phyloP scores from a whole-genome alignment of 2,888 invertebrate genomes.

The Anthophora plumipes region DNA sequence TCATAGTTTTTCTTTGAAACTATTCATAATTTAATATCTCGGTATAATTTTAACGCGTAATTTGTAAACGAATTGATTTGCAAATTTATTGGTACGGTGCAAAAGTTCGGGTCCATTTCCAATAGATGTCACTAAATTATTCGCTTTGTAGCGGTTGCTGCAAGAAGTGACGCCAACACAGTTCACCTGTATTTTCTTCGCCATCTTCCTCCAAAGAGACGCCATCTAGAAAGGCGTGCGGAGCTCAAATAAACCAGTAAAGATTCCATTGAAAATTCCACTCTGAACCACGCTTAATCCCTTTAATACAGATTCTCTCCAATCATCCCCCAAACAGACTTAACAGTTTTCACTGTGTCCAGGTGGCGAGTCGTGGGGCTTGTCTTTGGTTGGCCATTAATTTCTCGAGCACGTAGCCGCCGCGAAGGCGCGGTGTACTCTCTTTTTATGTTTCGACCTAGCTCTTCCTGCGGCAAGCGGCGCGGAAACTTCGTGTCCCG shows the following conservation, averaged over 20 bases:
- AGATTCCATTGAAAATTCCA: slow-evolving; percentile 10
- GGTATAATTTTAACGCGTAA: too few species aligned
- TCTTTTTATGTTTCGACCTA: slow-evolving; percentile 54
- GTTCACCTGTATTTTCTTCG: too few species aligned
- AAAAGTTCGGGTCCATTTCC: too few species aligned
- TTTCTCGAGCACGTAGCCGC: slow-evolving; percentile 53
- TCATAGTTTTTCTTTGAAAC: too few species aligned
- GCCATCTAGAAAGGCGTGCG: background rate
- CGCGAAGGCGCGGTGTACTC: background rate
- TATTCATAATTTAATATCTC: too few species aligned
- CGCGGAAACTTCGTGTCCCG: slow-evolving; percentile 61
- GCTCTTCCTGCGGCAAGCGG: slow-evolving; percentile 50
- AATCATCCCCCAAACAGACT: background rate
- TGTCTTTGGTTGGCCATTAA: slow-evolving; percentile 46
- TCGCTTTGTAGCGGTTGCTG: too few species aligned
- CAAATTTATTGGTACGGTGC: too few species aligned
- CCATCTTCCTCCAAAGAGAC: background rate
- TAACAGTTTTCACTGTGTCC: slow-evolving; percentile 24
- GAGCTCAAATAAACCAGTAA: background rate
- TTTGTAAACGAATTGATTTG: background rate
- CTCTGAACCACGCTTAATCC: background rate
- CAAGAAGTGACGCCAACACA: too few species aligned
- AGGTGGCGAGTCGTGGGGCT: slow-evolving; percentile 21
- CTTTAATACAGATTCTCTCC: slow-evolving; percentile 26
- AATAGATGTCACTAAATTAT: too few species aligned